Base-by-base conservation (phyloP, 2,113 vertebrate genomes). In the Oenanthe oenanthe region DNA sequence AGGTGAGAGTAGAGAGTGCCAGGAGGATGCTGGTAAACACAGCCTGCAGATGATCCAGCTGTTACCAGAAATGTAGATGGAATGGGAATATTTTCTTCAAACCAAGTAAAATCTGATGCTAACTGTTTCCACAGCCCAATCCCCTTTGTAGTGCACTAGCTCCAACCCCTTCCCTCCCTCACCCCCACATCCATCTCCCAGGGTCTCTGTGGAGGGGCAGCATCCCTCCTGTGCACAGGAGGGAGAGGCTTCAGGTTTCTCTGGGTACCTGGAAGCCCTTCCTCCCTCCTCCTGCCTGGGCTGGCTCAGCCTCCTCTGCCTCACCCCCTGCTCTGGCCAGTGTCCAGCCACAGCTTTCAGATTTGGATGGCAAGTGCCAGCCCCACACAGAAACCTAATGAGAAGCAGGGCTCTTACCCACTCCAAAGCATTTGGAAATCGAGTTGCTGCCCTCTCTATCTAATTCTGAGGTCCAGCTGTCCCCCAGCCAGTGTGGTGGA, bases 1-100 rank as follows among this genome's bases (percentile, higher is more conserved):
- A 20, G n/a, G 40, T 1, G 2, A 66, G 65, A 76, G 53, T 1
- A 71, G 36, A 2, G 36, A 61, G 65, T 0, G 0, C 51, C 24
- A 24, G 60, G n/a, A 58, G 22, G 58, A 63, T 63, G 67, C 63
- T 65, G 67, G 22, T 13, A 71, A 85, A 66, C 48, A 89, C 48
- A 88, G 32, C 50, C 65, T 65, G 77, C 6, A 10, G 63, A 45
- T 6, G 4, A 66, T 36, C 73, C 78, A 81, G 77, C 45, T 81
- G 57, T 34, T 82, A 88, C 38, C 43, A 68, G 74, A 78, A 78
- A 38, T 0, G 0, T 17, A 54, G 48, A 12, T n/a, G n/a, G 48
- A 92, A 67, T 24, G 14, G 82, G 40, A 72, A 56, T 43, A 68
- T 65, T 92, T 83, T 42, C 58, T 65, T 89, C 45, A 62, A 71